Percentiles rank a stretch among this genome's conserved stretches.
These are phyloP conservation scores for Aphodius sticticus DNA, from an alignment of 2,888 invertebrate species.

Conservation along the genomic window DNA sequence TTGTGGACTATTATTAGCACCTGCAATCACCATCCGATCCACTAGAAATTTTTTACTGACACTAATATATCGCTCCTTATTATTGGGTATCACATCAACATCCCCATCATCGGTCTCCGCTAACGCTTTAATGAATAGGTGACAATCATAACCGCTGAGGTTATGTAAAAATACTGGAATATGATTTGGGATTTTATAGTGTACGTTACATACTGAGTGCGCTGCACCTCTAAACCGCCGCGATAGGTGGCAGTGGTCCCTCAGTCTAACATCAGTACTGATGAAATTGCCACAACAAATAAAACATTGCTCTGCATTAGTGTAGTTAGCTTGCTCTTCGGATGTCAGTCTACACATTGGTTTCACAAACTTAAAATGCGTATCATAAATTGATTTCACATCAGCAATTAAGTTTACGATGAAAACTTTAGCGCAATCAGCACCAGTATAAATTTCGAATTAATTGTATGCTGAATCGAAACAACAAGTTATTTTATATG, in stretches of 20 bases:
- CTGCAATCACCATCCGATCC: too few relatives aligned
- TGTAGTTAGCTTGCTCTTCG: slow-evolving; percentile 5
- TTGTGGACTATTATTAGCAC: too few relatives aligned
- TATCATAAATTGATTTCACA: slow-evolving; percentile 17
- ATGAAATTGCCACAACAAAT: slow-evolving; percentile 29
- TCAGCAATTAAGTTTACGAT: slow-evolving; percentile 14
- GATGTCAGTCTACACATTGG: slow-evolving; percentile 30
- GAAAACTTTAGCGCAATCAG: too few relatives aligned
- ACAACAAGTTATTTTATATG: too few relatives aligned
- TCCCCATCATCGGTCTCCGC: slow-evolving; percentile 37
- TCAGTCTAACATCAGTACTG: too few relatives aligned
- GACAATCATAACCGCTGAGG: slow-evolving; percentile 47
- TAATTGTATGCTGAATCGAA: too few relatives aligned
- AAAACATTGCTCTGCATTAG: slow-evolving; percentile 21
- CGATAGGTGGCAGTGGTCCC: slow-evolving; percentile 38
- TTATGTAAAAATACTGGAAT: slow-evolving; percentile 47
- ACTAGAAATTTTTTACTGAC: too few relatives aligned
- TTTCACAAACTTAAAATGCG: slow-evolving; percentile 22
- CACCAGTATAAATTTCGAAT: too few relatives aligned
- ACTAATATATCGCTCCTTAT: too few relatives aligned
- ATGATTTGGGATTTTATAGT: too few relatives aligned
- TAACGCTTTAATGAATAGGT: slow-evolving; percentile 48
- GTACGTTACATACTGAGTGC: too few relatives aligned
- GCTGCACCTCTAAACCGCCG: slow-evolving; percentile 46
- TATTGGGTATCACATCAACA: too few relatives aligned